These are phyloP conservation scores for Phortica okadai DNA, from an alignment of 2,888 invertebrate genomes.

Conservation along the genomic window DNA sequence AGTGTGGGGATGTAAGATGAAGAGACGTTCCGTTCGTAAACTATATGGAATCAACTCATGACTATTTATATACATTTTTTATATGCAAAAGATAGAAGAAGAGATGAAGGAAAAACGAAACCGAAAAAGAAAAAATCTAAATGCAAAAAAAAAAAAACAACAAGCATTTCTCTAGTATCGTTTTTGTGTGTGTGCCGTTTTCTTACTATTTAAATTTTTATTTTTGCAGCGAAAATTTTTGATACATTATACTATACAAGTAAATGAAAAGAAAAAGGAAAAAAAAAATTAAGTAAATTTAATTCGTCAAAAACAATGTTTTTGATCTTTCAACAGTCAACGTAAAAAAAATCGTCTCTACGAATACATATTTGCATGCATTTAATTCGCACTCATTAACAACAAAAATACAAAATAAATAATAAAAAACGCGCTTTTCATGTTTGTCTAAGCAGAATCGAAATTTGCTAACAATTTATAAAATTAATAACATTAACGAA, in stretches of 20 bases:
- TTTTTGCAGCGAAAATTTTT: neutral
- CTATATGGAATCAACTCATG: constrained; percentile 15
- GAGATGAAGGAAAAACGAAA: constrained; percentile 57
- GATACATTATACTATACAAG: neutral
- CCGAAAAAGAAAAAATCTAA: constrained; percentile 43
- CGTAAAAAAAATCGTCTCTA: neutral
- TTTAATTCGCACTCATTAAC: constrained; percentile 14
- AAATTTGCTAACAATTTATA: constrained; percentile 17
- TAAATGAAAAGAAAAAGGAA: neutral
- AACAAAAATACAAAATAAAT: neutral
- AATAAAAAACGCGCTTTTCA: constrained; percentile 12
- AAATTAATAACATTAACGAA: neutral
- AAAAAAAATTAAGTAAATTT: neutral
- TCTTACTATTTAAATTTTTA: neutral
- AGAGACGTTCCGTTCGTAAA: too few relatives aligned
- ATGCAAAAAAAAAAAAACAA: neutral
- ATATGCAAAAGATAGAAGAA: constrained; percentile 43
- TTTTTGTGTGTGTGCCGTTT: neutral
- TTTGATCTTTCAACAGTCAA: neutral
- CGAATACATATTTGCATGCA: constrained; percentile 13
- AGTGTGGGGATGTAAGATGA: too few relatives aligned
- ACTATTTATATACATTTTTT: constrained; percentile 38
- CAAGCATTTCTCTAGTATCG: neutral
- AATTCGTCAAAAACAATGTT: neutral
- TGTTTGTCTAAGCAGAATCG: constrained; percentile 12